Base-by-base conservation (phyloP, 2,113 vertebrate genomes). In the Colius striatus region DNA sequence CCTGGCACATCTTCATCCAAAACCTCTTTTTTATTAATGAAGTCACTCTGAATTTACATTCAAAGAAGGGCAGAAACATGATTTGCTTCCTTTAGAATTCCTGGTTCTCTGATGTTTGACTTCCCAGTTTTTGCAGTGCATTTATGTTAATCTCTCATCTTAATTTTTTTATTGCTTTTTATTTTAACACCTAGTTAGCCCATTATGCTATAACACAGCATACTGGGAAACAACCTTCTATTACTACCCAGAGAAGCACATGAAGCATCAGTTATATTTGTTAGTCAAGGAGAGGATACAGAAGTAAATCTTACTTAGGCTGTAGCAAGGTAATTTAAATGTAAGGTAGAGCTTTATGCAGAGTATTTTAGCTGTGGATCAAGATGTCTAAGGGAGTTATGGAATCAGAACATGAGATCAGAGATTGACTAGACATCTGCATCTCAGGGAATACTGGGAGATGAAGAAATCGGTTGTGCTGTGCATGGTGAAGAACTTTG, bases 181-280 rank as follows among this genome's bases (percentile, higher is more conserved):
- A 58, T 79, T 84, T 95, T 88, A 88, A 77, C 84, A 80, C 16
- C 34, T 84, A 80, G 17, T 63, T 79, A 93, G 57, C 38, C 82
- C 38, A 54, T 74, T 19, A 8, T 51, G n/a, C 93, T 91, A 66
- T 75, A 88, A 55, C 70, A 71, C 23, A 75, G 16, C 36, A 27
- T 34, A 45, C 84, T 93, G 76, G 65, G 61, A 86, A 94, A 90
- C 43, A 72, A 57, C 55, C 26, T 91, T 71, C 79, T 80, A 0
- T 88, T 86, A 41, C 43, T 80, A 65, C 67, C 30, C 55, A 91
- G 71, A 86, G 91, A 94, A 91, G 57, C 38, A 94, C 93, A 67
- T 66, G 65, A 90, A 71, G 34, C 27, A 67, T 86, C 76, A 78
- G 11, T 92, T 92, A 26, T 20, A 61, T 63, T 57, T 65, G 43